Base-by-base conservation (phyloP, 2,888 invertebrate genomes). In the Lasioglossum oenotherae region DNA sequence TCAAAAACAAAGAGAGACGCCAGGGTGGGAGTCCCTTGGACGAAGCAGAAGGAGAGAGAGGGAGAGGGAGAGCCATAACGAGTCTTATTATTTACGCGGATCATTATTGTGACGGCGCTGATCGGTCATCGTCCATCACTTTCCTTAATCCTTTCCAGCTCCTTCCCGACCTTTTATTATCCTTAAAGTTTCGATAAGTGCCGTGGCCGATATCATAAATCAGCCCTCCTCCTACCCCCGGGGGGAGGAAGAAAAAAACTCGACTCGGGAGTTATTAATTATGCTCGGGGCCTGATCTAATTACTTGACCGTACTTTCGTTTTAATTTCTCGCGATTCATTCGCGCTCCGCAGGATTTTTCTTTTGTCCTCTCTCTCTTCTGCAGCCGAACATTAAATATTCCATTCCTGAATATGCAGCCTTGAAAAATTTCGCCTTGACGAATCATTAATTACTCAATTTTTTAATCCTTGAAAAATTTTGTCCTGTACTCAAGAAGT, bases 21-120 rank as follows among this genome's bases (percentile, higher is more conserved):
- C 35, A 31, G 31, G 31, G 31, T 46, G 74, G 80, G 44, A 78
- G 69, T 23, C 23, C 53, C 69, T 16, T 53, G 53, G 3, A 53
- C 23, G 53, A 53, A 8, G 53, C 23, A 53, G 23, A 8, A 16
- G 35, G 0, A 85, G 71, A 71, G 57, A 46, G 69, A 49, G 76
- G 14, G 46, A 57, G 49, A 53, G 8, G 14, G 46, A 57, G 49
- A 53, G 53, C 72, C 72, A 57, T 77, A 77, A 77, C 71, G 81
- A 77, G 78, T 46, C 46, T 81, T 93, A 93, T 93, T 92, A 94
- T 93, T 94, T 93, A 94, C 93, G 93, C 91, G 92, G 93, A 94
- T 94, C 93, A 93, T 94, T 94, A 94, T 94, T 94, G 93, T 94
- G 94, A 94, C 94, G 94, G 93, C 92, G 93, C 91, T 93, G 94